Evolutionary conservation across 2,888 invertebrate genomes (phyloP).

Genomic region (Acronicta psi): DNA sequence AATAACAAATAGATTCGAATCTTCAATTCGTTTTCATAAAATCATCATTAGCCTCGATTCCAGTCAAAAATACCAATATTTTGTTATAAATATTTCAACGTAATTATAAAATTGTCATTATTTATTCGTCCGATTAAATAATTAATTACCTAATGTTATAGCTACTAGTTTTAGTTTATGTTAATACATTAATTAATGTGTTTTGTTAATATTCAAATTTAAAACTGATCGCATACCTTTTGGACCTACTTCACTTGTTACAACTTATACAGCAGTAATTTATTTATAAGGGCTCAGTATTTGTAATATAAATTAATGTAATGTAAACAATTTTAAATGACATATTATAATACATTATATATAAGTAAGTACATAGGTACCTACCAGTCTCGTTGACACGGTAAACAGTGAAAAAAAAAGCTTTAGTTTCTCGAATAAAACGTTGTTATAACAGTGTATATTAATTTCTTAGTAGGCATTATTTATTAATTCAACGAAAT

Average conservation of each 20-base stretch:
- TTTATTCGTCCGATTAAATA: constrained; percentile 46
- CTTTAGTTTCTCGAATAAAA: too few species aligned
- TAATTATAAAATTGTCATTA: constrained; percentile 52
- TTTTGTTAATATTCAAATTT: constrained; percentile 41
- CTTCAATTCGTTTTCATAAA: constrained; percentile 47
- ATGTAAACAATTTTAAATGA: too few species aligned
- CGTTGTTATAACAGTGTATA: too few species aligned
- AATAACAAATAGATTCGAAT: constrained; percentile 37
- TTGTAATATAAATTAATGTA: too few species aligned
- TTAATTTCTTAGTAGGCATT: too few species aligned
- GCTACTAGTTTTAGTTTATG: constrained; percentile 58
- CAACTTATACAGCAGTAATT: neutral
- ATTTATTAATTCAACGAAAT: too few species aligned
- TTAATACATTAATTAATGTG: constrained; percentile 47
- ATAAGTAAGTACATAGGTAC: too few species aligned
- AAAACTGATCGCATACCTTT: constrained; percentile 1
- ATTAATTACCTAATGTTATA: constrained; percentile 50
- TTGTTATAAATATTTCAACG: constrained; percentile 51
- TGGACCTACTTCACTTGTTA: neutral
- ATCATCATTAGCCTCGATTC: constrained; percentile 52
- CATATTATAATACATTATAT: too few species aligned
- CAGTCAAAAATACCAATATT: constrained; percentile 47
- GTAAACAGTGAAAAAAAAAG: too few species aligned
- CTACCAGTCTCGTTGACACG: too few species aligned
- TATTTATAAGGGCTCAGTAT: neutral